A percentile compares a stretch with the other conserved stretches of the same genome.
These are phyloP conservation scores for Myotis planiceps DNA, from an alignment of 2,797 vertebrate genomes.

Conservation along the genomic window DNA sequence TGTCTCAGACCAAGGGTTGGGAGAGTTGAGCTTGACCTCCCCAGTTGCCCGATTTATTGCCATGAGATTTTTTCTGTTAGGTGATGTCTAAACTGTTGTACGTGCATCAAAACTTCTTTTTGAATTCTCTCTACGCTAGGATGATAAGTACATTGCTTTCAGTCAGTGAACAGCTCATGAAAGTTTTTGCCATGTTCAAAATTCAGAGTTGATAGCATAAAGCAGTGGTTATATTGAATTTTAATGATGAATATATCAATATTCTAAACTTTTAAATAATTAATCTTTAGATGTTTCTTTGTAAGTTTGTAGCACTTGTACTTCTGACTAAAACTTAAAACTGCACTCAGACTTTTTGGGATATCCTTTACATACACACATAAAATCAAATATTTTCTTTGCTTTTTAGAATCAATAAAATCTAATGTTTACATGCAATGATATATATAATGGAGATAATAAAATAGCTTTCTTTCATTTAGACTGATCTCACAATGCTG, in stretches of 20 bases:
- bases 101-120: not conserved
- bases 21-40: not conserved
- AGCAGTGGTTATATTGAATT: constrained; percentile 4
- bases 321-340: constrained; percentile 38
- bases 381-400: not conserved
- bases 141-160: not conserved
- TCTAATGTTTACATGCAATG: not conserved
- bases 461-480: constrained; percentile 75
- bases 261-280: constrained; percentile 7
- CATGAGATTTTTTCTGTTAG: not conserved
- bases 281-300: not conserved
- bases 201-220: not conserved
- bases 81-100: not conserved
- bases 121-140: not conserved
- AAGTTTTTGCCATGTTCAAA: constrained; percentile 17
- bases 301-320: constrained; percentile 18
- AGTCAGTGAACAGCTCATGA: not conserved
- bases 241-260: not conserved
- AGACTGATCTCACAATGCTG: constrained; percentile 98
- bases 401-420: constrained; percentile 46
- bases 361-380: not conserved
- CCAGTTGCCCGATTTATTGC: not conserved
- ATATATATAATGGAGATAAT: constrained; percentile 44
- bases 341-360: not conserved
- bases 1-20: not conserved